phyloP scores from a whole-genome alignment of 2,797 vertebrate species.

The Falco berigora region DNA sequence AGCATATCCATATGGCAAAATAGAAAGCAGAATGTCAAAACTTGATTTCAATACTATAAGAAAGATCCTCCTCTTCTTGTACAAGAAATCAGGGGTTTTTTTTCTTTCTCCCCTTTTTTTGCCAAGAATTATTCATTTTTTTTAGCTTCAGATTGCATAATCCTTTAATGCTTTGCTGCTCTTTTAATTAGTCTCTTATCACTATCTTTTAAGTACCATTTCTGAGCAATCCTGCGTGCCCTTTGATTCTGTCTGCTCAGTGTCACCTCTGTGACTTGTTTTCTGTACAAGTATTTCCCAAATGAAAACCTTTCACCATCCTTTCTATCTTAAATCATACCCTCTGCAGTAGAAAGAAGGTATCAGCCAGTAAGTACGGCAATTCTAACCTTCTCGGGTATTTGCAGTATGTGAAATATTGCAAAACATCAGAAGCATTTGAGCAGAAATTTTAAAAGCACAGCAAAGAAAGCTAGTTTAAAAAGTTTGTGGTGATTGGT shows the following conservation, averaged over 20 bases:
- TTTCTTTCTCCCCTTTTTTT: neutral
- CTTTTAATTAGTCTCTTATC: constrained; percentile 55
- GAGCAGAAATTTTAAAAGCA: neutral
- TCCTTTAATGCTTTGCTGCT: constrained; percentile 31
- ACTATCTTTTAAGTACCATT: constrained; percentile 10
- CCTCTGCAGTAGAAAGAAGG: neutral
- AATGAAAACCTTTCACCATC: neutral
- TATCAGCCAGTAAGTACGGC: neutral
- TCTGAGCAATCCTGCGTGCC: neutral
- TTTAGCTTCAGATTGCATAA: neutral
- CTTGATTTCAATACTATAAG: neutral
- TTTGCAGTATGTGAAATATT: neutral
- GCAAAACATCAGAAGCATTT: constrained; percentile 1
- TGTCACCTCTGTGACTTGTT: neutral
- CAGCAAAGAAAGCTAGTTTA: neutral
- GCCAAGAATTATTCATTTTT: neutral
- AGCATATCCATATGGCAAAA: neutral
- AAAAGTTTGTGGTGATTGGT: neutral
- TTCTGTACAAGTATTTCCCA: neutral
- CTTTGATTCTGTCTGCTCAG: neutral
- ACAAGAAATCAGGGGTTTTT: neutral
- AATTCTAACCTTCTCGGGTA: neutral
- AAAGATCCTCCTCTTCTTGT: neutral
- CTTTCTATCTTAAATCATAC: neutral
- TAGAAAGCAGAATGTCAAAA: neutral